These are phyloP conservation scores for Neodiprion pinetum DNA, from an alignment of 1,140 invertebrate genomes.

Conservation along the genomic window DNA sequence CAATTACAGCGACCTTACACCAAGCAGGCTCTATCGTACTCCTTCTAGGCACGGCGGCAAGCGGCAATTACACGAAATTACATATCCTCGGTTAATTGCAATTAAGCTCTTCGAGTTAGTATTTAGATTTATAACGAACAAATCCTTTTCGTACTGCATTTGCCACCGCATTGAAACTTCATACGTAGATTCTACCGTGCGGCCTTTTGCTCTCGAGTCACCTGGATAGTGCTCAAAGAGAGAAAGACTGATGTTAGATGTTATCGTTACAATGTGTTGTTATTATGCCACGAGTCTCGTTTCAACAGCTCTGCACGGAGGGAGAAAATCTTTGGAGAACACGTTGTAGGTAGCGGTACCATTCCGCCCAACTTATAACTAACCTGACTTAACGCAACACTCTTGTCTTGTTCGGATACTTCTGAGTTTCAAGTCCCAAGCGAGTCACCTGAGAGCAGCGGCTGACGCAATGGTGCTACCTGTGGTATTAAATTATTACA, in stretches of 20 bases:
- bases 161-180: too few relatives aligned
- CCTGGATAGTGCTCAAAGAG: too few relatives aligned
- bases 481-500: conserved; percentile 6
- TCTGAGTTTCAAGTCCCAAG: background rate
- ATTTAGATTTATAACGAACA: background rate
- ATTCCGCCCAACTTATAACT: background rate
- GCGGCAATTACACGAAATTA: background rate
- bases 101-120: background rate
- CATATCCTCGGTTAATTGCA: background rate
- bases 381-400: background rate
- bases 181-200: too few relatives aligned
- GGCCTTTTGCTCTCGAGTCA: too few relatives aligned
- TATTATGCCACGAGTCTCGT: too few relatives aligned
- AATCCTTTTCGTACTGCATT: background rate
- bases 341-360: background rate
- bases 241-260: too few relatives aligned
- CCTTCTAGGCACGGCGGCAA: background rate
- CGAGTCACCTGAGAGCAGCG: background rate
- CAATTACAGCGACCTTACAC: conserved; percentile 4
- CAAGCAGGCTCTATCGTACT: background rate
- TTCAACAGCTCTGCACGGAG: too few relatives aligned
- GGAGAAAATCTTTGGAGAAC: background rate
- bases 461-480: background rate
- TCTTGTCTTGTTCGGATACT: background rate
- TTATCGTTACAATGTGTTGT: too few relatives aligned